A percentile compares a stretch with the other conserved stretches of the same genome.
These are phyloP conservation scores for Artemia sp. DNA, from an alignment of 2,888 invertebrate genomes.

Conservation along the genomic window DNA sequence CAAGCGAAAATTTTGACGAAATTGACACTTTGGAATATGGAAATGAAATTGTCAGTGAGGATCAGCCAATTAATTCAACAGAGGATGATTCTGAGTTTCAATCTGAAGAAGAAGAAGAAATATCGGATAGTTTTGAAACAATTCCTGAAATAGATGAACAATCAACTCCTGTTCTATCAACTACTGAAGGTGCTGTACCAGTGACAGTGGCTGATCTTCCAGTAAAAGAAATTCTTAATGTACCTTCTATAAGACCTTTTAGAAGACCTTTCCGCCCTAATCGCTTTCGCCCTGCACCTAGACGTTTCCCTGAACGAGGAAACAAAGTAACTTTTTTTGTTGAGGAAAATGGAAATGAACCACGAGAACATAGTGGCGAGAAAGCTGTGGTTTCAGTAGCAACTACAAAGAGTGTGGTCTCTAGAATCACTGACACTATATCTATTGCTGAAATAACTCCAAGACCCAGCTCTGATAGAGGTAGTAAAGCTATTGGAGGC, in stretches of 20 bases:
- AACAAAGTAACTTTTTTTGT: background rate
- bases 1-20: too few relatives aligned
- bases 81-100: too few relatives aligned
- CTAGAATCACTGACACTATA: background rate
- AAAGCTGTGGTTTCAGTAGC: background rate
- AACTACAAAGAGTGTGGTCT: background rate
- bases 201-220: too few relatives aligned
- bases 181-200: too few relatives aligned
- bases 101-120: too few relatives aligned
- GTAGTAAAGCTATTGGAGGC: background rate
- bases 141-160: too few relatives aligned
- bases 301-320: constrained; percentile 2
- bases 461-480: background rate
- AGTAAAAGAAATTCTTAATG: too few relatives aligned
- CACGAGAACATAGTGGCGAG: background rate
- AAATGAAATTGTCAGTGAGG: too few relatives aligned
- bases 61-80: too few relatives aligned
- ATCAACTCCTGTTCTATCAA: too few relatives aligned
- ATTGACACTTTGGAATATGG: too few relatives aligned
- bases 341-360: background rate
- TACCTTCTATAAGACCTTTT: background rate
- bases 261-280: constrained; percentile 9
- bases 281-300: constrained; percentile 11
- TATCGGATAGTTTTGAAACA: too few relatives aligned
- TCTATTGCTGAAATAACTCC: constrained; percentile 10